A percentile compares a stretch with the other conserved stretches of the same genome.
Evolutionary conservation across 2,797 vertebrate species (phyloP).

Genomic region (Euthynnus affinis): DNA sequence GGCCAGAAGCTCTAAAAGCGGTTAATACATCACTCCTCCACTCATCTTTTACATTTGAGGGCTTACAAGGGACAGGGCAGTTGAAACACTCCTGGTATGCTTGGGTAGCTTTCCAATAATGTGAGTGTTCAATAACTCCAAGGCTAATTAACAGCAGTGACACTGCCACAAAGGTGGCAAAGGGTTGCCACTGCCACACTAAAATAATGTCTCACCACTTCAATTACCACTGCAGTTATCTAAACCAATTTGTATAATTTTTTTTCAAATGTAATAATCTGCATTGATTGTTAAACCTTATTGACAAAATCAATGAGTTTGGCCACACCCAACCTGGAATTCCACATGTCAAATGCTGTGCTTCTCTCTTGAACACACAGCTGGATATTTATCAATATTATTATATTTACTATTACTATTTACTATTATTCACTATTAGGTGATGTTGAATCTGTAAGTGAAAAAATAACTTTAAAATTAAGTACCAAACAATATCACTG

Average conservation of each 20-base stretch:
- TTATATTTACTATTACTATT: no score
- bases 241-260: not conserved
- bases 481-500: not conserved
- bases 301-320: not conserved
- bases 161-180: slow-evolving; percentile 26
- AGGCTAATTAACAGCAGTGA: slow-evolving; percentile 51
- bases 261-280: not conserved
- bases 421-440: not conserved
- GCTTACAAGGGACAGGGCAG: not conserved
- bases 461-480: not conserved
- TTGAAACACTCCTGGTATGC: slow-evolving; percentile 25
- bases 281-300: not conserved
- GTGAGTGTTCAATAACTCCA: slow-evolving; percentile 41
- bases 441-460: not conserved
- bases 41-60: slow-evolving; percentile 30
- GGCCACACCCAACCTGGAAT: not conserved
- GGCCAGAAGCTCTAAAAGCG: slow-evolving; percentile 38
- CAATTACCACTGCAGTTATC: slow-evolving; percentile 29
- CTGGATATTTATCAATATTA: not conserved
- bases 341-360: not conserved
- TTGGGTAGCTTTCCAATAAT: slow-evolving; percentile 31
- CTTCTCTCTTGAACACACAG: not conserved
- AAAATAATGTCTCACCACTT: slow-evolving; percentile 8
- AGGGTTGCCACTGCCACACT: slow-evolving; percentile 22
- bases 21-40: slow-evolving; percentile 15